Evolutionary conservation across 1,140 invertebrate species (phyloP), one percentile per base, ranked within the genome.

Genomic region (Aphis craccivora): DNA sequence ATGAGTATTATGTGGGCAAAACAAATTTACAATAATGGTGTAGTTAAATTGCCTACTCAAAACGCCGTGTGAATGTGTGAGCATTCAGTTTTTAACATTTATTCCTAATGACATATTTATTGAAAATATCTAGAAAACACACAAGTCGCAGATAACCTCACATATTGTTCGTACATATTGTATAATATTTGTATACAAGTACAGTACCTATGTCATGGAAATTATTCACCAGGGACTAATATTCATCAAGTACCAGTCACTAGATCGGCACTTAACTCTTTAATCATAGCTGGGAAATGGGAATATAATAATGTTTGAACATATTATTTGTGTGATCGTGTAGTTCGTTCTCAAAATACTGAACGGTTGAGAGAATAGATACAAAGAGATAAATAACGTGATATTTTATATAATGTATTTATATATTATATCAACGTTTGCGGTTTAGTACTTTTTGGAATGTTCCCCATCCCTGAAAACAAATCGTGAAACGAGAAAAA

Each of bases 391-490:
- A 30, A 86, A 45, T 43, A n/a, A 86, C 45, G 84, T 30, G 25
- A 30, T 86, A n/a, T 45, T 45, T n/a, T 48, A 48, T 30, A 30
- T 43, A 86, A 45, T 45, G 7, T 86, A n/a, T 45, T n/a, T 30
- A 30, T n/a, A 30, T 86, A 86, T 45, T 45, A 45, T 86, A 86
- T 86, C 30, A 45, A 86, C 45, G 43, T 86, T 86, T 86, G 43
- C 5, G 84, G 84, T 86, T 86, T 86, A 86, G 30, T 86, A 43
- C 11, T 86, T 86, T 86, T 43, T 5, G 84, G 84, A 86, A 86
- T 86, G 84, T 86, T 86, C 43, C 4, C 37, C 11, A 7, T 86
- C 37, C 14, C 23, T 25, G 43, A 86, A 86, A 86, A 86, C 40
- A 86, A 86, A 86, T 43, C 84, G 11, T 4, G 14, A 48, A 86